These are phyloP conservation scores for Atta colombica DNA, from an alignment of 1,140 invertebrate genomes.

Conservation along the genomic window DNA sequence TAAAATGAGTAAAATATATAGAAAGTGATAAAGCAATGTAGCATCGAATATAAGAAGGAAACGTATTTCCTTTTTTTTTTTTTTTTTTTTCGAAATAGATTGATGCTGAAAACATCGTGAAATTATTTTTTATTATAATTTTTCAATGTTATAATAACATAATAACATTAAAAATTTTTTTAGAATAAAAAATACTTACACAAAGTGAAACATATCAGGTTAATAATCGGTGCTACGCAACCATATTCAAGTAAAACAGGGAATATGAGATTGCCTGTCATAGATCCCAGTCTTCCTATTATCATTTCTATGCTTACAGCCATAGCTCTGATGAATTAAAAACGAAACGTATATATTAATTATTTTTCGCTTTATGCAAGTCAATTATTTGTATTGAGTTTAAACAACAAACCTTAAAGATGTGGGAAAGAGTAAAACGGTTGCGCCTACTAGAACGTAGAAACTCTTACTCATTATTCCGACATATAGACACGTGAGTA, in stretches of 20 bases:
- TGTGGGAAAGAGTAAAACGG: slow-evolving; percentile 88
- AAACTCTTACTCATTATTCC: slow-evolving; percentile 86
- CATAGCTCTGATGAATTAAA: slow-evolving; percentile 83
- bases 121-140: neutral
- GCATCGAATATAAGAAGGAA: neutral
- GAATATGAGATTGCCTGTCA: slow-evolving; percentile 86
- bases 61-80: neutral
- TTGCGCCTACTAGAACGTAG: slow-evolving; percentile 86
- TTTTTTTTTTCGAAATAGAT: neutral
- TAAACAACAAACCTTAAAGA: slow-evolving; percentile 85
- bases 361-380: neutral
- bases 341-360: slow-evolving; percentile 6
- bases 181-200: slow-evolving; percentile 80
- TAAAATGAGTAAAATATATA: neutral
- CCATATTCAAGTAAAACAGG: slow-evolving; percentile 84
- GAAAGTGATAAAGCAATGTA: neutral
- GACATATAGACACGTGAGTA: slow-evolving; percentile 86
- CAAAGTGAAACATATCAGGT: slow-evolving; percentile 80
- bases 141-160: slow-evolving; percentile 18
- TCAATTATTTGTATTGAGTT: neutral
- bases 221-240: slow-evolving; percentile 84
- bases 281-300: slow-evolving; percentile 85
- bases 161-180: slow-evolving; percentile 34
- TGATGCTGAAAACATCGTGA: neutral
- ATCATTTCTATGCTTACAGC: slow-evolving; percentile 86